Evolutionary conservation across 2,113 vertebrate species (phyloP).

Genomic region (Clinocottus analis): DNA sequence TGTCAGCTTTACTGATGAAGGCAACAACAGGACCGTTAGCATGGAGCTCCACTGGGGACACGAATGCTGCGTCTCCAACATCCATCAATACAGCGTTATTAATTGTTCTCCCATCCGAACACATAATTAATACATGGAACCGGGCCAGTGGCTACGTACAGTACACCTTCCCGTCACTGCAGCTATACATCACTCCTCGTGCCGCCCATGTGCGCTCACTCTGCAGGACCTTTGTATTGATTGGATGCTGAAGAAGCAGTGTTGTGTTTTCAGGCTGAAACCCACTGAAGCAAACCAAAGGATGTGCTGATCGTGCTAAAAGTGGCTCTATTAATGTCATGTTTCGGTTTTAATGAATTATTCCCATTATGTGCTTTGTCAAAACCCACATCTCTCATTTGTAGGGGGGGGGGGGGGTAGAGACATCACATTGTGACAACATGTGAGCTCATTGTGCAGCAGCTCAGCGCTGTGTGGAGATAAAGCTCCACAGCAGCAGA

Average conservation of each 20-base stretch:
- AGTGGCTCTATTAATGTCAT: constrained; percentile 1
- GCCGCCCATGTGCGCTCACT: constrained; percentile 12
- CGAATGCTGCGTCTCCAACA: constrained; percentile 48
- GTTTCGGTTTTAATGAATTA: constrained; percentile 22
- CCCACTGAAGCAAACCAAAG: background rate
- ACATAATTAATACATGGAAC: constrained; percentile 79
- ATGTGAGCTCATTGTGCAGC: constrained; percentile 50
- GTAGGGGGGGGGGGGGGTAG: background rate
- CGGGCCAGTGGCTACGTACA: constrained; percentile 57
- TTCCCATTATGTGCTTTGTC: constrained; percentile 1
- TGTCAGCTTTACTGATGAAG: constrained; percentile 56
- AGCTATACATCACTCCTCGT: constrained; percentile 40
- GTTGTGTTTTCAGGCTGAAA: background rate
- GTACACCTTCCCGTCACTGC: constrained; percentile 31
- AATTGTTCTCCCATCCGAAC: constrained; percentile 75
- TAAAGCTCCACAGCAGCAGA: constrained; percentile 47
- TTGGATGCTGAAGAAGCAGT: background rate
- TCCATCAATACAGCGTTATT: constrained; percentile 78
- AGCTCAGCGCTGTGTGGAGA: constrained; percentile 11
- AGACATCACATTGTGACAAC: constrained; percentile 22
- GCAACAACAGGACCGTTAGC: constrained; percentile 50
- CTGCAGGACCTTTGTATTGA: constrained; percentile 9
- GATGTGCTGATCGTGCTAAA: constrained; percentile 32
- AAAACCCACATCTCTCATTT: constrained; percentile 20
- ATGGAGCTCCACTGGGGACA: constrained; percentile 44